phyloP scores from a whole-genome alignment of 2,113 vertebrate species.

The Todiramphus chloris region DNA sequence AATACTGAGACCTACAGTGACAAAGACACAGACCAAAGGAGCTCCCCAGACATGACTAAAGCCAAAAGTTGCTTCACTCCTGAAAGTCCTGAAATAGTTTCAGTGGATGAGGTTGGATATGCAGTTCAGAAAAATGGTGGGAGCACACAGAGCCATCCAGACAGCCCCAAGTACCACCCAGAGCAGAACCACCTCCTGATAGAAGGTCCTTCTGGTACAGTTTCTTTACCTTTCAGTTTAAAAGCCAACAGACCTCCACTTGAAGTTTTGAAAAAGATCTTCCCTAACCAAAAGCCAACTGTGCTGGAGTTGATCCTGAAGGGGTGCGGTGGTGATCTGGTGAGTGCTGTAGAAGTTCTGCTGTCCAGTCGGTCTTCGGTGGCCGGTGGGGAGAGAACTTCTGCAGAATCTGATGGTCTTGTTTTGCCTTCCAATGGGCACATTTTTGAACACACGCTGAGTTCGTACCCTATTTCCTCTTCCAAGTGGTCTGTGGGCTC shows the following conservation, averaged over 20 bases:
- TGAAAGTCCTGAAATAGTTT: conserved; percentile 84
- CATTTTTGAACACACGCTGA: conserved; percentile 89
- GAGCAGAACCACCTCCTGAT: conserved; percentile 88
- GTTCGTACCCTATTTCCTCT: conserved; percentile 89
- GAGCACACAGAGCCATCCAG: conserved; percentile 76
- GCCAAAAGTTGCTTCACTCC: conserved; percentile 85
- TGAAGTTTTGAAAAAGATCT: conserved; percentile 96
- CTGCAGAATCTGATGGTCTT: conserved; percentile 80
- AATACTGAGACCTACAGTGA: conserved; percentile 87
- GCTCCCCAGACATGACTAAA: conserved; percentile 88
- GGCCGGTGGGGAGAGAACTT: conserved; percentile 73
- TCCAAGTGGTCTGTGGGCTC: conserved; percentile 98
- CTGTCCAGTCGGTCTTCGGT: conserved; percentile 86
- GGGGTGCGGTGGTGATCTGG: conserved; percentile 94
- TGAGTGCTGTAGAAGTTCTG: conserved; percentile 94
- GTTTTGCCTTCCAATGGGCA: conserved; percentile 87
- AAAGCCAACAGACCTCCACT: conserved; percentile 92
- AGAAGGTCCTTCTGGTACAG: conserved; percentile 88
- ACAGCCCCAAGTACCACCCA: conserved; percentile 82
- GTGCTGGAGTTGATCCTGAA: conserved; percentile 96
- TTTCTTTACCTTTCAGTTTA: conserved; percentile 90
- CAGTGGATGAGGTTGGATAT: conserved; percentile 85
- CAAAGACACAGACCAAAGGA: conserved; percentile 87
- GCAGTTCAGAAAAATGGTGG: conserved; percentile 75
- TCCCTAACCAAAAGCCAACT: conserved; percentile 92